These are phyloP conservation scores for Troglohyphantes excavatus DNA, from an alignment of 2,888 invertebrate species.

Conservation along the genomic window DNA sequence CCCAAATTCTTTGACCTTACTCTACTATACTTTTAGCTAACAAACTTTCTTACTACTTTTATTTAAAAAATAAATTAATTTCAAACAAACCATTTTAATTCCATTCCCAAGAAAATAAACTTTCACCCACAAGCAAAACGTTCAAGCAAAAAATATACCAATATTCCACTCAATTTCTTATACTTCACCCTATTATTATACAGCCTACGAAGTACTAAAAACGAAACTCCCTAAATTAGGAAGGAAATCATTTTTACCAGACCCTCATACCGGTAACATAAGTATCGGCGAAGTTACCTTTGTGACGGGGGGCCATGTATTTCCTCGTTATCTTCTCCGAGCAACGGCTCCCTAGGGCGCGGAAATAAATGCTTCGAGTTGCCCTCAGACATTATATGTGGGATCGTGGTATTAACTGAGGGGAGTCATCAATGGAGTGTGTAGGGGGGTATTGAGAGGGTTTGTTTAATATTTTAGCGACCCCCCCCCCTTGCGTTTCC, in stretches of 20 bases:
- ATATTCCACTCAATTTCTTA: no score
- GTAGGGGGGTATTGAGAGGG: neutral
- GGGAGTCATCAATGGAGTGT: neutral
- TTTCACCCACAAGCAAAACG: no score
- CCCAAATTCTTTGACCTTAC: no score
- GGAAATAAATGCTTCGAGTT: conserved; percentile 11
- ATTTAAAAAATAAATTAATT: no score
- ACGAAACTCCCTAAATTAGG: neutral
- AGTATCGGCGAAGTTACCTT: neutral
- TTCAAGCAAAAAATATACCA: no score
- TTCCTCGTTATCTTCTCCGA: neutral
- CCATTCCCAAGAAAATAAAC: no score
- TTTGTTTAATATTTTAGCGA: neutral
- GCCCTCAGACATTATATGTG: neutral
- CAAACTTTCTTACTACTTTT: no score
- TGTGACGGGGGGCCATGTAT: neutral
- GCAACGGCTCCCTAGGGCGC: conserved; percentile 6
- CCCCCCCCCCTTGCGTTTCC: neutral
- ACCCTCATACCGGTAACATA: neutral
- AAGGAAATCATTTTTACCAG: neutral
- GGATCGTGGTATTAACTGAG: neutral
- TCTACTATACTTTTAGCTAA: no score
- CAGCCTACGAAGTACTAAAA: no score
- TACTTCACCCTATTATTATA: no score
- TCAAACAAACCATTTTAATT: no score